Percentiles rank a stretch among this genome's conserved stretches.
Evolutionary conservation across 2,113 vertebrate species (phyloP).

Genomic region (Pterocles burchelli): DNA sequence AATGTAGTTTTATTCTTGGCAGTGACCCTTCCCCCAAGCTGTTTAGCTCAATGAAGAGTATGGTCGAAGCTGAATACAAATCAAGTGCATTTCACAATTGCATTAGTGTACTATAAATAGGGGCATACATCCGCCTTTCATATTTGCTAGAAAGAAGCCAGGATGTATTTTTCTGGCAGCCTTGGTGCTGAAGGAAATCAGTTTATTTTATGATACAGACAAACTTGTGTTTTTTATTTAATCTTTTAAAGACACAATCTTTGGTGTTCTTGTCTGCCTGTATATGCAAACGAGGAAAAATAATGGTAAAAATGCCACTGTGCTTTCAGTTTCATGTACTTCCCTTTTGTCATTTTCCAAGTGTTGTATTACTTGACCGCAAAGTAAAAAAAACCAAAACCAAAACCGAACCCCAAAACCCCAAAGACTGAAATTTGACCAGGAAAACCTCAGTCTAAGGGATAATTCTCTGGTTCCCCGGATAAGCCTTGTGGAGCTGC

Average conservation of each 20-base stretch:
- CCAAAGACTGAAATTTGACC: not conserved
- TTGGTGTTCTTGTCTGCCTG: not conserved
- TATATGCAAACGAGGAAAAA: not conserved
- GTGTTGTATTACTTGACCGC: not conserved
- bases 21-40: not conserved
- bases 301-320: not conserved
- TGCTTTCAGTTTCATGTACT: not conserved
- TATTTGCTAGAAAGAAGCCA: not conserved
- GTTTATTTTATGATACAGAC: not conserved
- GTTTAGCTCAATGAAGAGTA: not conserved
- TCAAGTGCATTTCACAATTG: not conserved
- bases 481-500: not conserved
- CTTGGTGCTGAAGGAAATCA: not conserved
- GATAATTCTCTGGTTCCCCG: not conserved
- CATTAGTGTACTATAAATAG: constrained; percentile 32
- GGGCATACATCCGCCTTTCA: not conserved
- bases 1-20: not conserved
- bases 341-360: not conserved
- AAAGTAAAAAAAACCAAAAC: not conserved
- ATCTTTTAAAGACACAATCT: not conserved
- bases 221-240: not conserved
- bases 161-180: constrained; percentile 26
- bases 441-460: not conserved
- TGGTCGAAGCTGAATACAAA: not conserved
- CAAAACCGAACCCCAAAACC: not conserved